Base-by-base conservation (phyloP, 2,888 invertebrate species). In the Euclidia mi region DNA sequence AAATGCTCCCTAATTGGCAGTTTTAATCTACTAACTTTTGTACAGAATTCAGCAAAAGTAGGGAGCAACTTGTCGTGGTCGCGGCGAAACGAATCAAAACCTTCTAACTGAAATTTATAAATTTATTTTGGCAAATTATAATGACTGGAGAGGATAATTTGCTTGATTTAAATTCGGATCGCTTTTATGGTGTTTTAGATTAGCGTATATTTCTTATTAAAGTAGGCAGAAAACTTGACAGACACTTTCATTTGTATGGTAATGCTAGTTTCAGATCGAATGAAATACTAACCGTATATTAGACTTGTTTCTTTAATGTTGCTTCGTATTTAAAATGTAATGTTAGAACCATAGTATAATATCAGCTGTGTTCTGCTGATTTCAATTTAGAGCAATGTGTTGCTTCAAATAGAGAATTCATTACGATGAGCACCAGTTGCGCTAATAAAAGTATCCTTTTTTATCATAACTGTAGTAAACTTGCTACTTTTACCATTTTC, bases 11-110 rank as follows among this genome's bases (percentile, higher is more conserved):
- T 94, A 93, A 93, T 93, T 93, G 93, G 92, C 92, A 94, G 92
- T 92, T 93, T 93, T 92, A 94, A 93, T 93, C 90, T 91, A 91
- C 91, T 90, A 93, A 93, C 92, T 93, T 94, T 91, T 90, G 90
- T 91, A 85, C 88, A 86, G 89, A 91, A 91, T 89, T 90, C 88
- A 84, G 83, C 87, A 82, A 88, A 91, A 91, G 91, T 91, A 87
- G 83, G 87, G 87, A 91, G 88, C 89, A 89, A 90, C 85, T 93
- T 90, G 90, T 91, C 91, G 91, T 85, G 91, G 92, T 79, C 87
- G 86, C 78, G 87, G 88, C 82, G 87, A 85, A 87, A 88, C 87
- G 88, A 91, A 91, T 90, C 92, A 89, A 87, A 89, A 87, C 84
- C 87, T 83, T 86, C 87, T 88, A 87, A 89, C 85, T 85, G 84